phyloP scores from a whole-genome alignment of 2,888 invertebrate genomes.

The Plebejus melissa region DNA sequence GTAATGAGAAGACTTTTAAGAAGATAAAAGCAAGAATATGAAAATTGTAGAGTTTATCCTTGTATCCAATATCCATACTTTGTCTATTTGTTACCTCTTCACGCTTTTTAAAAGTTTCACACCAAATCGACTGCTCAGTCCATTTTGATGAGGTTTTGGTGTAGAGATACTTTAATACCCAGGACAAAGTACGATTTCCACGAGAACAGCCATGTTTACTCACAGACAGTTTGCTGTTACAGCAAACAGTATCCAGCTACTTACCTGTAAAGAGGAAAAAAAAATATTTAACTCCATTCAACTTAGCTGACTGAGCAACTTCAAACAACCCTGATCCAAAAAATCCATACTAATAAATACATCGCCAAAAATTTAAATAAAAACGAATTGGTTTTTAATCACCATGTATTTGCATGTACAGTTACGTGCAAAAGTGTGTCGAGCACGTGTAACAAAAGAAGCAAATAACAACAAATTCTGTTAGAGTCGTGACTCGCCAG shows the following conservation, averaged over 20 bases:
- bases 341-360: background rate
- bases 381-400: background rate
- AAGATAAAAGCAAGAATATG: background rate
- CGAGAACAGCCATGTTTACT: background rate
- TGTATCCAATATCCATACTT: too few relatives aligned
- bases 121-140: background rate
- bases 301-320: background rate
- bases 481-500: constrained; percentile 58
- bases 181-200: background rate
- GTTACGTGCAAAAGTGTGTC: constrained; percentile 7
- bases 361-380: background rate
- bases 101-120: too few relatives aligned
- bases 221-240: background rate
- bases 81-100: too few relatives aligned
- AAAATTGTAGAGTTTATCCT: background rate
- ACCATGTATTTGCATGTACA: background rate
- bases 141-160: background rate
- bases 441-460: constrained; percentile 15
- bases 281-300: background rate
- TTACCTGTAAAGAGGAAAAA: constrained; percentile 1
- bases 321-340: background rate
- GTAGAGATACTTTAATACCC: background rate
- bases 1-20: background rate
- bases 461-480: constrained; percentile 18
- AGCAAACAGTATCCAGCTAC: background rate